Conservation (phyloP, 2,113 vertebrate species). For the Calyptommatus sinebrachiatus region DNA sequence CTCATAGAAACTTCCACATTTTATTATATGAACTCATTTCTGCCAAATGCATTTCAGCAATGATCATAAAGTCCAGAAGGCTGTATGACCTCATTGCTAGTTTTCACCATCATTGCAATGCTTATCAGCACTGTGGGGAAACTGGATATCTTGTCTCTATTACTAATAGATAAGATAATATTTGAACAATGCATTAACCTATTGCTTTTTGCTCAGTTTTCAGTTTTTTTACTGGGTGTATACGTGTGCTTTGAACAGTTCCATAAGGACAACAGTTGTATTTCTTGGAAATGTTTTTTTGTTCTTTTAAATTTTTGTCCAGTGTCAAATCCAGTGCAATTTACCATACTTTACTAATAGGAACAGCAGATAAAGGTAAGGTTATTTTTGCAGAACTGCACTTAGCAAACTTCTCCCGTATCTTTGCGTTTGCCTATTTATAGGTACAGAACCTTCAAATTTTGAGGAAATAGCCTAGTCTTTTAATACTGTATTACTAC, state of each 20-base stretch:
- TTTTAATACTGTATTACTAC: neutral
- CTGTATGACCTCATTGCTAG: neutral
- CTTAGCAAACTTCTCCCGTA: neutral
- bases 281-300: conserved; percentile 24
- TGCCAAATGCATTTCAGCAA: neutral
- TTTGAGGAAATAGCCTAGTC: neutral
- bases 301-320: conserved; percentile 21
- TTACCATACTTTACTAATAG: conserved; percentile 33
- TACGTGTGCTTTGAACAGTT: conserved; percentile 25
- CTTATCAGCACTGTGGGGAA: neutral
- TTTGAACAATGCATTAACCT: conserved; percentile 8
- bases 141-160: neutral
- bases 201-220: conserved; percentile 24
- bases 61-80: neutral
- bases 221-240: neutral
- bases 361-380: conserved; percentile 4
- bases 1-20: neutral
- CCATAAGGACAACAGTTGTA: neutral
- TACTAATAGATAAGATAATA: conserved; percentile 25
- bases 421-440: accelerated
- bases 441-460: neutral
- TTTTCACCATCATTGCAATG: neutral
- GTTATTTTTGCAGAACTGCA: conserved; percentile 24
- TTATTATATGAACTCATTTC: neutral
- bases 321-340: conserved; percentile 17